Evolutionary conservation across 1,140 invertebrate genomes (phyloP).

Genomic region (Cherax destructor): DNA sequence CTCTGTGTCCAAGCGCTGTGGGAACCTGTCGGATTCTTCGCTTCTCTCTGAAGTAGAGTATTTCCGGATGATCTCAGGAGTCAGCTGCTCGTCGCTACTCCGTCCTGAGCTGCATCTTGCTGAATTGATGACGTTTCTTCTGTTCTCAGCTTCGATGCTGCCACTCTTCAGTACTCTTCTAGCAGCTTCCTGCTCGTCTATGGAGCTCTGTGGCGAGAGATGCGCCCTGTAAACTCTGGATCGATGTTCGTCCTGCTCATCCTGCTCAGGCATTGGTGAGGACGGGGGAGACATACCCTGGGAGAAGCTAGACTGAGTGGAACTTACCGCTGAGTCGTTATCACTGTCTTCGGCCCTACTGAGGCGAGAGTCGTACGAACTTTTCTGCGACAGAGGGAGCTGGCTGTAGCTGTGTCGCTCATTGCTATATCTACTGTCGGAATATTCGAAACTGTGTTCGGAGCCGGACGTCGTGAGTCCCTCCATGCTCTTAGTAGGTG

Average conservation of each 20-base stretch:
- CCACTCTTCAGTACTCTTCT: constrained; percentile 83
- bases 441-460: constrained; percentile 59
- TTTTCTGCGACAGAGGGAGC: constrained; percentile 56
- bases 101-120: constrained; percentile 85
- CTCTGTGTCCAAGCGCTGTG: constrained; percentile 72
- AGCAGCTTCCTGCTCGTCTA: constrained; percentile 77
- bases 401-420: constrained; percentile 41
- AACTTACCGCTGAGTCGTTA: constrained; percentile 87
- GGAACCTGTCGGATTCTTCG: constrained; percentile 76
- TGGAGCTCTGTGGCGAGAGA: constrained; percentile 73
- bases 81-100: constrained; percentile 75
- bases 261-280: constrained; percentile 76
- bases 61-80: constrained; percentile 80
- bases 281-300: constrained; percentile 81
- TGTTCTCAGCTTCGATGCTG: constrained; percentile 87
- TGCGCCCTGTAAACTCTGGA: constrained; percentile 73
- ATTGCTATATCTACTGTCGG: constrained; percentile 34
- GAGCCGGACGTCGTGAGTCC: constrained; percentile 57
- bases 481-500: constrained; percentile 57
- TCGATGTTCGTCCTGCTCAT: constrained; percentile 77
- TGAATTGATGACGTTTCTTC: constrained; percentile 90
- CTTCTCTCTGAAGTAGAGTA: constrained; percentile 80
- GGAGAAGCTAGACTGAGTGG: constrained; percentile 80
- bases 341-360: constrained; percentile 82
- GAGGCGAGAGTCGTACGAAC: constrained; percentile 59